Conservation (phyloP, 2,797 vertebrate genomes). For the Ceyx erithaca region DNA sequence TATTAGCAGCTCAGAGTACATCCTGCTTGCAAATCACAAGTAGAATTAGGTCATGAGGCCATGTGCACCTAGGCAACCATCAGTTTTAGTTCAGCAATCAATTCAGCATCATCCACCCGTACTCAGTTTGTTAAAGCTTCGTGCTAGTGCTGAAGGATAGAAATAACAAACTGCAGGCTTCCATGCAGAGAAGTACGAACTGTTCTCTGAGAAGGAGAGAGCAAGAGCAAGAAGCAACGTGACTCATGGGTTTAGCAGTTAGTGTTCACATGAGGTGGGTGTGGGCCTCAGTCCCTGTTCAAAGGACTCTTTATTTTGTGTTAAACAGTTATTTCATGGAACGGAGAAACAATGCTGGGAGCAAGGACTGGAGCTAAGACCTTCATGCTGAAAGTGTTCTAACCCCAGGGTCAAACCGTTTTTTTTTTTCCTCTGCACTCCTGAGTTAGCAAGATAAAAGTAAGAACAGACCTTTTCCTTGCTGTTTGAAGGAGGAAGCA, state of each 20-base stretch:
- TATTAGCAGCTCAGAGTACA: not conserved
- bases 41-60: conserved; percentile 64
- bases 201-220: not conserved
- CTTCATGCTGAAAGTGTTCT: not conserved
- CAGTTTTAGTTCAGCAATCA: conserved; percentile 30
- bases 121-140: not conserved
- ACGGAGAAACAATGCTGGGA: conserved; percentile 1
- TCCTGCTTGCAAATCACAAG: not conserved
- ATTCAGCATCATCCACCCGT: not conserved
- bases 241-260: conserved; percentile 4
- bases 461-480: not conserved
- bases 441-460: not conserved
- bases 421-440: not conserved
- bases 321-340: conserved; percentile 1
- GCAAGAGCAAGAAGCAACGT: not conserved
- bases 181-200: not conserved
- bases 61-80: conserved; percentile 21
- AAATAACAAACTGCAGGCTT: not conserved
- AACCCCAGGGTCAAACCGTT: not conserved
- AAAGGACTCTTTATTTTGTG: conserved; percentile 42
- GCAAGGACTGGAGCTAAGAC: not conserved
- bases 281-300: not conserved
- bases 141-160: not conserved
- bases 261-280: not conserved
- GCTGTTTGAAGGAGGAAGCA: not conserved